Evolutionary conservation across 1,140 invertebrate species (phyloP).

Genomic region (Rhopalosiphum padi): DNA sequence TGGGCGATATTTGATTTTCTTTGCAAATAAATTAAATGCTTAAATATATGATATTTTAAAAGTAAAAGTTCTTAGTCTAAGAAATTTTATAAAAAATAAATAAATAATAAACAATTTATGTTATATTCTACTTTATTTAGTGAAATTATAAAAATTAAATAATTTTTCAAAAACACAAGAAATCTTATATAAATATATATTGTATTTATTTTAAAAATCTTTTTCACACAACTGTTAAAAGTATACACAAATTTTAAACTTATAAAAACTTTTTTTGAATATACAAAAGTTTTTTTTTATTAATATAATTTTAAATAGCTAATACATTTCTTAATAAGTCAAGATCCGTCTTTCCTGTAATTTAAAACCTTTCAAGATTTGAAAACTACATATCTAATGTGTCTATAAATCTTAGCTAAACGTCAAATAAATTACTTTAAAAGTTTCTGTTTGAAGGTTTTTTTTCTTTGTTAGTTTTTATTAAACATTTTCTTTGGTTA

Average conservation of each 20-base stretch:
- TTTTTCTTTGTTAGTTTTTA: background rate
- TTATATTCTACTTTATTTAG: background rate
- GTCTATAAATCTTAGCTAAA: background rate
- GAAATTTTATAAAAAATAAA: background rate
- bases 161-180: background rate
- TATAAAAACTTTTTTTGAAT: background rate
- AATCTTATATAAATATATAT: background rate
- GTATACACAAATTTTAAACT: background rate
- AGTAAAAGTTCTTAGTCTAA: background rate
- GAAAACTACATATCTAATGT: background rate
- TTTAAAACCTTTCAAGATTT: constrained; percentile 10
- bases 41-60: background rate
- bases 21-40: background rate
- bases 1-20: background rate
- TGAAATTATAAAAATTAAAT: background rate
- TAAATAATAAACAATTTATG: background rate
- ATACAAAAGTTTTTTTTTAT: background rate
- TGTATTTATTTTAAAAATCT: background rate
- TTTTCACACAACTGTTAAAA: background rate
- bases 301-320: background rate
- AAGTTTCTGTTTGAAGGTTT: background rate
- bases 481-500: background rate
- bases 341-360: background rate
- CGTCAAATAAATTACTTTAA: constrained; percentile 8
- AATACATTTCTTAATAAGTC: background rate